phyloP scores from a whole-genome alignment of 2,888 invertebrate genomes.

The Eristalis tenax region DNA sequence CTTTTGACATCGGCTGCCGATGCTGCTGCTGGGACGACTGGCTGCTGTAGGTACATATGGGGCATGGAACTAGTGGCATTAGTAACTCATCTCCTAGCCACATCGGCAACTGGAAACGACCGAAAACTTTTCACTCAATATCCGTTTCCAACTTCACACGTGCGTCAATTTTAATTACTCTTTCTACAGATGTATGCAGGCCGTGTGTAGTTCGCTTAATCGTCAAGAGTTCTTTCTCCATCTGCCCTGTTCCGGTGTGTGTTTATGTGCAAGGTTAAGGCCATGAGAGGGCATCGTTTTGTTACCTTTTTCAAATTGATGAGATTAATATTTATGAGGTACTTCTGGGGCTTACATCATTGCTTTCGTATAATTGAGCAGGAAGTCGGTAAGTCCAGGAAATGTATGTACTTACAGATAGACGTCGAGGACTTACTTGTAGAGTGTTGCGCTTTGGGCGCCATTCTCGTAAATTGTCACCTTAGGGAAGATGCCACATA shows the following conservation, averaged over 20 bases:
- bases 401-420: background rate
- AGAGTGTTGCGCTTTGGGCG: background rate
- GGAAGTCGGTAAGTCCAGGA: constrained; percentile 20
- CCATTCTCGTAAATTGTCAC: constrained; percentile 21
- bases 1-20: constrained; percentile 55
- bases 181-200: constrained; percentile 20
- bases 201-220: constrained; percentile 19
- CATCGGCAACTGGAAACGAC: constrained; percentile 10
- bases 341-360: background rate
- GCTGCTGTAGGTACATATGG: background rate
- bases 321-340: constrained; percentile 41
- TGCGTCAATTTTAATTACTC: constrained; percentile 58
- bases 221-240: constrained; percentile 3
- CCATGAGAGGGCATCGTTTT: background rate
- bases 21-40: background rate
- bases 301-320: constrained; percentile 22
- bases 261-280: constrained; percentile 9
- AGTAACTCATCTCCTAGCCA: constrained; percentile 7
- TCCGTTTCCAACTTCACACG: constrained; percentile 30
- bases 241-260: background rate
- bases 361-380: constrained; percentile 16
- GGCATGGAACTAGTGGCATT: constrained; percentile 6
- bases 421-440: background rate
- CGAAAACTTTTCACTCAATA: constrained; percentile 44
- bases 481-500: background rate